A percentile compares a stretch with the other conserved stretches of the same genome.
Evolutionary conservation across 2,113 vertebrate genomes (phyloP).

Genomic region (Chinchilla lanigera): DNA sequence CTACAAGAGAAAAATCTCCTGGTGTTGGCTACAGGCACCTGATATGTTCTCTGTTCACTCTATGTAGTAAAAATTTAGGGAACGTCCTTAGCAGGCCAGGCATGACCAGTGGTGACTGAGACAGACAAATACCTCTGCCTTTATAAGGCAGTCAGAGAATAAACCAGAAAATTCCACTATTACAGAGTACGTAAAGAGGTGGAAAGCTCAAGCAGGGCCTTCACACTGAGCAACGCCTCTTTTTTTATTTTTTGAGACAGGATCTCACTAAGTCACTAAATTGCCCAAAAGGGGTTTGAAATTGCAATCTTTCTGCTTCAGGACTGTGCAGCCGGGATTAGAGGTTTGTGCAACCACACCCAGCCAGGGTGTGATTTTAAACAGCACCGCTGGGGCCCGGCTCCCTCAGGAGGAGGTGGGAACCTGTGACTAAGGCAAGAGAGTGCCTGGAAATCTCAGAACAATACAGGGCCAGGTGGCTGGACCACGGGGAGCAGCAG

Average conservation of each 20-base stretch:
- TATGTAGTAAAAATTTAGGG: background rate
- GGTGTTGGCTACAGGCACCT: background rate
- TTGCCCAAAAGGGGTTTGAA: background rate
- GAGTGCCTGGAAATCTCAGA: background rate
- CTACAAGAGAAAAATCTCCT: background rate
- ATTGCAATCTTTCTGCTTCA: background rate
- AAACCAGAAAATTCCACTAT: background rate
- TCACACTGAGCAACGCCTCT: background rate
- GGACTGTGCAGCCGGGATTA: background rate
- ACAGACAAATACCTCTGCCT: background rate
- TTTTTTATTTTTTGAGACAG: background rate
- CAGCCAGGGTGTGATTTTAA: background rate
- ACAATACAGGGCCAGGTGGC: no score
- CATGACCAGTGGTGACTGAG: background rate
- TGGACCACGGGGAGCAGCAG: background rate
- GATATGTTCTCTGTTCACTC: background rate
- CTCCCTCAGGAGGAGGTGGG: background rate
- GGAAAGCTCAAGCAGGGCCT: background rate
- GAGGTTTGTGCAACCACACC: background rate
- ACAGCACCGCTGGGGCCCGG: background rate
- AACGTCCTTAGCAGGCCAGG: background rate
- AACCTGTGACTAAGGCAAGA: background rate
- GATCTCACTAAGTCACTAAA: background rate
- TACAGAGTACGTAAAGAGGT: background rate
- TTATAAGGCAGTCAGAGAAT: background rate